These are phyloP conservation scores for Macrosoma leucophasiata DNA, from an alignment of 2,888 invertebrate species.

Conservation along the genomic window DNA sequence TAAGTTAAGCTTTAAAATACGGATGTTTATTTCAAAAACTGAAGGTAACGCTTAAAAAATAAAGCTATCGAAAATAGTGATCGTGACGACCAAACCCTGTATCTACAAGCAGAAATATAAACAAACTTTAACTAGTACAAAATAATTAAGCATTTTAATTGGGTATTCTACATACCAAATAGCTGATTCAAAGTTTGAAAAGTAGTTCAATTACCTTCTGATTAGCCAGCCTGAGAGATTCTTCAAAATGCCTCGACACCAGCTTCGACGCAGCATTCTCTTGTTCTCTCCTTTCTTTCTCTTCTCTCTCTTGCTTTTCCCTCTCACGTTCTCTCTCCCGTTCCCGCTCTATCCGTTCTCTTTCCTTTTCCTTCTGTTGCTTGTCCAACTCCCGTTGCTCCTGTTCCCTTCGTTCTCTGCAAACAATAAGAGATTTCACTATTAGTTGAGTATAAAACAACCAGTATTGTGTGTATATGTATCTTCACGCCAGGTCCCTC, in stretches of 20 bases:
- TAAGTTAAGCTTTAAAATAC: too few relatives aligned
- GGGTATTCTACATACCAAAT: too few relatives aligned
- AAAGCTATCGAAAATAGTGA: conserved; percentile 6
- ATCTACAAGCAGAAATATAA: too few relatives aligned
- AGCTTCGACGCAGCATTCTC: conserved; percentile 86
- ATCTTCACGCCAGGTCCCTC: too few relatives aligned
- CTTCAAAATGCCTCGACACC: conserved; percentile 92
- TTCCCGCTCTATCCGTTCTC: conserved; percentile 78
- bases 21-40: too few relatives aligned
- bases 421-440: conserved; percentile 40
- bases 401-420: conserved; percentile 68
- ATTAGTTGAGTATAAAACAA: too few relatives aligned
- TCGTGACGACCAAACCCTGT: too few relatives aligned
- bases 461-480: too few relatives aligned
- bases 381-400: conserved; percentile 78
- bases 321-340: conserved; percentile 69
- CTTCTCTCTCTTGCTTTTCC: conserved; percentile 71
- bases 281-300: conserved; percentile 77
- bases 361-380: conserved; percentile 81
- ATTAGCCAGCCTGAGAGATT: conserved; percentile 86
- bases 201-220: conserved; percentile 77
- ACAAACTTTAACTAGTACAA: too few relatives aligned
- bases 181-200: too few relatives aligned
- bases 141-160: too few relatives aligned
- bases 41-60: conserved; percentile 3